Percentiles rank a stretch among this genome's conserved stretches.
Conservation (phyloP, 2,797 vertebrate species). For the Ptychadena robeensis region DNA sequence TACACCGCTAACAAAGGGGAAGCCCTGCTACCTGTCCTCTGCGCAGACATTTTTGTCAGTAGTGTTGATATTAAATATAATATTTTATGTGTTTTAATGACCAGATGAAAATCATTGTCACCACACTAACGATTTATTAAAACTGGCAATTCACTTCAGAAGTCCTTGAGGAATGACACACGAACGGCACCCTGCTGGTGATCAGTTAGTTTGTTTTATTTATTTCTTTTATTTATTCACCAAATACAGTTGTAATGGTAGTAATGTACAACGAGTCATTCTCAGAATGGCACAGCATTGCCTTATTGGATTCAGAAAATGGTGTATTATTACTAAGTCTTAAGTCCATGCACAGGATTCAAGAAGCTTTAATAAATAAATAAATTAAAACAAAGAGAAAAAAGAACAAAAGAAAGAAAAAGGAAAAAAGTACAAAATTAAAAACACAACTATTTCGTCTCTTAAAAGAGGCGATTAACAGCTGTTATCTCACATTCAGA, state of each 20-base stretch:
- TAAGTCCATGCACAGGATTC: constrained; percentile 92
- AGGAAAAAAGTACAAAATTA: constrained; percentile 92
- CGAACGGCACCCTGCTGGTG: constrained; percentile 58
- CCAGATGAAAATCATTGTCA: neutral
- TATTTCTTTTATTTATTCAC: constrained; percentile 97
- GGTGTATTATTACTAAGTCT: constrained; percentile 88
- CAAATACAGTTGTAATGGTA: constrained; percentile 98
- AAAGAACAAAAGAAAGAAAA: constrained; percentile 70
- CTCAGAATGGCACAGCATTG: constrained; percentile 94
- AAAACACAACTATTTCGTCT: constrained; percentile 79
- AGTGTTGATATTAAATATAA: neutral
- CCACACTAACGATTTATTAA: neutral
- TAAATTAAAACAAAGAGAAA: constrained; percentile 25
- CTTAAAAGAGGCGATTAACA: constrained; percentile 69
- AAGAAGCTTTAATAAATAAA: constrained; percentile 77
- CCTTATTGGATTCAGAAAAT: constrained; percentile 83
- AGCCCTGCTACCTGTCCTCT: neutral
- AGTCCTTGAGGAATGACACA: constrained; percentile 64
- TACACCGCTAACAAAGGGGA: neutral
- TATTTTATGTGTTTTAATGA: neutral
- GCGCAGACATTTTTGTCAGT: neutral
- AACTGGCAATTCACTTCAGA: neutral
- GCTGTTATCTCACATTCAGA: constrained; percentile 60
- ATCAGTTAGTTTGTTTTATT: constrained; percentile 73
- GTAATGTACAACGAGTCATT: constrained; percentile 97